These are phyloP conservation scores for Phaethon lepturus DNA, from an alignment of 2,113 vertebrate genomes.

Conservation along the genomic window DNA sequence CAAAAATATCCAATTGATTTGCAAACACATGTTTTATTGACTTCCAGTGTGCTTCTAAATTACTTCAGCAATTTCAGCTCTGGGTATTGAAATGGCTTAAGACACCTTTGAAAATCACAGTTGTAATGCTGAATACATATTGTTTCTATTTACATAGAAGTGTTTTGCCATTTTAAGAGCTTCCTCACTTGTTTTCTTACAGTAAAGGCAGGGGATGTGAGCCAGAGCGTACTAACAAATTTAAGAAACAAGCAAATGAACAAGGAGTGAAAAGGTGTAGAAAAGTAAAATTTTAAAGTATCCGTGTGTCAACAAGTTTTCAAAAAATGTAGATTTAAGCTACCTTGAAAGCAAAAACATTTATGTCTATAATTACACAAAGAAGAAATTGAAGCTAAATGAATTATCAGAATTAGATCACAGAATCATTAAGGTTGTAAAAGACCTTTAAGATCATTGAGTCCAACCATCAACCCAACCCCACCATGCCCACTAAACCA, in stretches of 20 bases:
- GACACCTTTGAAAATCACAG: neutral
- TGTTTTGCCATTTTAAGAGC: neutral
- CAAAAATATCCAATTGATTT: neutral
- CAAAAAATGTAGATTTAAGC: neutral
- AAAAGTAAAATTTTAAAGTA: neutral
- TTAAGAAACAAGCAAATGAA: neutral
- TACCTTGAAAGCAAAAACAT: neutral
- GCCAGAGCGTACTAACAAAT: neutral
- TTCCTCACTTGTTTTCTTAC: neutral
- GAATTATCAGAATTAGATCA: neutral
- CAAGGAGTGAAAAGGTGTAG: neutral
- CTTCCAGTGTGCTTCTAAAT: neutral
- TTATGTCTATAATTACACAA: neutral
- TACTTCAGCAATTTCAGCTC: neutral
- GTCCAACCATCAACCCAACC: no score
- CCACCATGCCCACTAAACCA: no score
- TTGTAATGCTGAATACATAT: neutral
- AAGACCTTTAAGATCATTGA: no score
- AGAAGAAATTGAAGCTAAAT: neutral
- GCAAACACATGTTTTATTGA: neutral
- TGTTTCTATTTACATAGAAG: neutral
- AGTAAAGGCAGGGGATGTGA: neutral
- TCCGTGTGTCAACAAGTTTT: neutral
- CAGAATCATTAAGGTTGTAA: no score
- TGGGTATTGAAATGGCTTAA: neutral